Evolutionary conservation across 1,140 invertebrate species (phyloP), one percentile per base, ranked within the genome.

Genomic region (Cherax destructor): DNA sequence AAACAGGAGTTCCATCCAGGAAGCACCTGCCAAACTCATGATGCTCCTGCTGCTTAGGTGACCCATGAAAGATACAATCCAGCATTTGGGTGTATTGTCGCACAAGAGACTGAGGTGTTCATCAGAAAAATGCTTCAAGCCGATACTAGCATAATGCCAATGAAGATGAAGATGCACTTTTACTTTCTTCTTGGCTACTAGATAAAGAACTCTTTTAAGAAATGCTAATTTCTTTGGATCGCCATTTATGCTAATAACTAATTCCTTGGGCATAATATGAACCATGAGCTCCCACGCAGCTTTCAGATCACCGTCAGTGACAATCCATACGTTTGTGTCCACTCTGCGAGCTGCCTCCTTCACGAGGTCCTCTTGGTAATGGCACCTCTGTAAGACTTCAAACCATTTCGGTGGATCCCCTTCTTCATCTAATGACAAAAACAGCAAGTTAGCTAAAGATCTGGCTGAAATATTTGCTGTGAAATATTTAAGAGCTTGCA

Each of bases 321-420:
- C 76, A 49, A 59, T 49, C 74, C 74, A 86, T 21, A 30, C 3
- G 7, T 30, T 56, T 30, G 11, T 59, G 21, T 59, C n/a, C 3
- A 86, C n/a, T 18, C 74, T 77, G 47, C 30, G 85, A 56, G 76
- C 50, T 24, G 59, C 85, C 52, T 47, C 74, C 24, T 24, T 56
- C 50, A 77, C 50, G 24, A 86, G 49, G 24, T 86, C 56, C 6
- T 78, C 50, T 9, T 61, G 7, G 13, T 30, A 47, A 16, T 18
- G 49, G 24, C 74, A 78, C 16, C 72, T 78, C 2, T 47, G 47
- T 4, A 86, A 18, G 21, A 86, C 85, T 21, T 86, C 74, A 11
- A 86, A 61, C 74, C 85, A 86, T 21, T 65, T 78, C 4, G 0
- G 10, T 5, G 85, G 76, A 21, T 52, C 30, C 4, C 50, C 24